Conservation (phyloP, 2,113 vertebrate genomes). For the Sander lucioperca region DNA sequence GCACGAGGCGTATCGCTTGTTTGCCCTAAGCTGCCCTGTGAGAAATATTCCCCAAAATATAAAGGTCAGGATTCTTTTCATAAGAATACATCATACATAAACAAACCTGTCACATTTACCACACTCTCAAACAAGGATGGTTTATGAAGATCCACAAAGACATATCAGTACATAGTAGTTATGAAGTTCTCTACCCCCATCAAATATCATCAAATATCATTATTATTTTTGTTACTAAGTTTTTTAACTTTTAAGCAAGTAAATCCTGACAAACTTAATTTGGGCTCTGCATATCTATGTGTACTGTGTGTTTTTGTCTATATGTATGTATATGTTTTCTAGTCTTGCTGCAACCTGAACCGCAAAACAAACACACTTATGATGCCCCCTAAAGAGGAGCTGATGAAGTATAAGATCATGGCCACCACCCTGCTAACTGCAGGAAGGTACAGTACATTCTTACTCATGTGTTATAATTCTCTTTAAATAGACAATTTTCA, state of each 20-base stretch:
- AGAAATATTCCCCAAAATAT: slow-evolving; percentile 70
- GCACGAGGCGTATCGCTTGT: slow-evolving; percentile 82
- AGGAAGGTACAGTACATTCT: slow-evolving; percentile 15
- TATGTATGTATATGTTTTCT: neutral
- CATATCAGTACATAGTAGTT: neutral
- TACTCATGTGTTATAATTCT: neutral
- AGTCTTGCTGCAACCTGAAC: slow-evolving; percentile 87
- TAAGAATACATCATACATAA: neutral
- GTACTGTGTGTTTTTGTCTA: neutral
- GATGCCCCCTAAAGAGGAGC: slow-evolving; percentile 81
- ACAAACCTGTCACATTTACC: neutral
- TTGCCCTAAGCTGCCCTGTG: slow-evolving; percentile 81
- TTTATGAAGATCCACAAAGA: neutral
- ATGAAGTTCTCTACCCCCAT: neutral
- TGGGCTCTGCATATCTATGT: neutral
- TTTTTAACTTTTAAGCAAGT: neutral
- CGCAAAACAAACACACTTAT: slow-evolving; percentile 40
- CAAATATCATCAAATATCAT: neutral
- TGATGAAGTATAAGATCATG: slow-evolving; percentile 84
- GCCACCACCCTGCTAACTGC: slow-evolving; percentile 89
- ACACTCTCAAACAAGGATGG: neutral
- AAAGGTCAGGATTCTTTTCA: slow-evolving; percentile 4
- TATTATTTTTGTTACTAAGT: no score
- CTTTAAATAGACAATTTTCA: neutral
- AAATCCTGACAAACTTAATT: neutral